Conservation (phyloP, 2,888 invertebrate genomes). For the Thera obeliscata region DNA sequence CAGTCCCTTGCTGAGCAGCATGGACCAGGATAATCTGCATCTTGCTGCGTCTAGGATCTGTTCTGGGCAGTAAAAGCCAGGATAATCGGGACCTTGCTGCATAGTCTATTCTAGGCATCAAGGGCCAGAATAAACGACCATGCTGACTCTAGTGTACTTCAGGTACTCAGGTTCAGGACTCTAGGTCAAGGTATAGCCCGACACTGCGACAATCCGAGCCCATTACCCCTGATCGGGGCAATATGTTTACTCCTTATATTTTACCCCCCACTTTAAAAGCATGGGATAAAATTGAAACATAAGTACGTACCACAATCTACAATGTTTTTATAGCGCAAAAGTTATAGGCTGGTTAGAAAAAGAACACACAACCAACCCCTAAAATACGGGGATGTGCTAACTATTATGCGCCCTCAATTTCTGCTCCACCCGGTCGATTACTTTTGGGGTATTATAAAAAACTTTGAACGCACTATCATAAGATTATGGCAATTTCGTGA, state of each 20-base stretch:
- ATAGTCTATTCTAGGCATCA: too few relatives aligned
- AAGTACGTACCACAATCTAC: background rate
- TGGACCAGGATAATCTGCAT: too few relatives aligned
- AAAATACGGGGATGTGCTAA: background rate
- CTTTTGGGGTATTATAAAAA: background rate
- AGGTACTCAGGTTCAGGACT: background rate
- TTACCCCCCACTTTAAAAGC: background rate
- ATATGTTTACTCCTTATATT: background rate
- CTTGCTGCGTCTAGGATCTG: too few relatives aligned
- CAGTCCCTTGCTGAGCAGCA: too few relatives aligned
- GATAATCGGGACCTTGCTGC: too few relatives aligned
- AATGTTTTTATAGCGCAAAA: background rate
- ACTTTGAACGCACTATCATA: background rate
- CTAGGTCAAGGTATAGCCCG: background rate
- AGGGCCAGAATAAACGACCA: too few relatives aligned
- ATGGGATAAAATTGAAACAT: background rate
- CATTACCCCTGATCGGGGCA: background rate
- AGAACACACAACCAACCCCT: background rate
- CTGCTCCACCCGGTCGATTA: background rate
- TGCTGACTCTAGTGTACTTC: background rate
- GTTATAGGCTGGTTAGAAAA: background rate
- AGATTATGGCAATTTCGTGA: background rate
- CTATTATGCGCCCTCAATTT: background rate
- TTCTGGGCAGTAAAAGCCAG: too few relatives aligned
- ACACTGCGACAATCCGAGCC: slow-evolving; percentile 8